These are phyloP conservation scores for Macrochelys suwanniensis DNA, from an alignment of 2,797 vertebrate genomes.

Conservation along the genomic window DNA sequence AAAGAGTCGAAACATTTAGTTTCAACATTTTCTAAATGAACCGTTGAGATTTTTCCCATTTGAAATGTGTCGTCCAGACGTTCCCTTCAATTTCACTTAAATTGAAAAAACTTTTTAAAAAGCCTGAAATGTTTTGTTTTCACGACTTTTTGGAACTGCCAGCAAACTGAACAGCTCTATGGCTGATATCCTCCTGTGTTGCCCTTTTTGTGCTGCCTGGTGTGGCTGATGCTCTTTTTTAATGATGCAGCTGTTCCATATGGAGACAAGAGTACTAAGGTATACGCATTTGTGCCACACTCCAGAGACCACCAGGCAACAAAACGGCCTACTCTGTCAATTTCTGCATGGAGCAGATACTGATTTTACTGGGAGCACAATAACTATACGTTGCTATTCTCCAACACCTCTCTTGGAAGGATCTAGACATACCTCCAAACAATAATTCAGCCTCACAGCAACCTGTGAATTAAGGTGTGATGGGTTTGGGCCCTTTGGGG, in stretches of 20 bases:
- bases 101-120: neutral
- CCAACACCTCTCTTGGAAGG: too few relatives aligned
- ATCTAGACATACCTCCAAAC: too few relatives aligned
- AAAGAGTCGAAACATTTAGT: too few relatives aligned
- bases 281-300: neutral
- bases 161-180: neutral
- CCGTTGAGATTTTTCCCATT: neutral
- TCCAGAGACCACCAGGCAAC: neutral
- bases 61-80: too few relatives aligned
- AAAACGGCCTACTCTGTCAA: neutral
- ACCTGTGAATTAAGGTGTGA: too few relatives aligned
- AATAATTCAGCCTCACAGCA: too few relatives aligned
- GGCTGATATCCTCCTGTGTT: neutral
- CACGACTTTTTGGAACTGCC: neutral
- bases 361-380: neutral
- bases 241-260: neutral
- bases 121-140: neutral
- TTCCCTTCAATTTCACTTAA: neutral
- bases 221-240: accelerated
- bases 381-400: too few relatives aligned
- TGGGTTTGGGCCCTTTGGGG: too few relatives aligned
- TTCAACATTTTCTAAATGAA: too few relatives aligned
- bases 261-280: accelerated
- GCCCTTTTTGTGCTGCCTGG: accelerated
- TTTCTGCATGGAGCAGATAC: neutral